Percentiles rank a stretch among this genome's conserved stretches.
These are phyloP conservation scores for Hemibagrus guttatus DNA, from an alignment of 2,797 vertebrate species.

Conservation along the genomic window DNA sequence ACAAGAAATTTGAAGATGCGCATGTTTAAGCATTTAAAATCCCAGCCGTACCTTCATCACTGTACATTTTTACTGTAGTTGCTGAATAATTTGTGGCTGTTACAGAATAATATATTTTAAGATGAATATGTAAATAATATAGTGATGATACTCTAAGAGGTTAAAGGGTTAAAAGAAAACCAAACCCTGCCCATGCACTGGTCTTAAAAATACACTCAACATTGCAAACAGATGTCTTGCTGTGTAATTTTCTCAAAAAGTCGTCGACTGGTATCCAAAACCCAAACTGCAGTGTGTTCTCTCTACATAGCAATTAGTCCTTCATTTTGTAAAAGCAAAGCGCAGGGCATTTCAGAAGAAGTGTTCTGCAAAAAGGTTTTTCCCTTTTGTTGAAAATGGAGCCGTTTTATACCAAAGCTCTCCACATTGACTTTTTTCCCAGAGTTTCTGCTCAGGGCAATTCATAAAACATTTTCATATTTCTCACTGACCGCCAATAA, in stretches of 20 bases:
- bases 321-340: slow-evolving; percentile 73
- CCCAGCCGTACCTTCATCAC: neutral
- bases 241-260: slow-evolving; percentile 78
- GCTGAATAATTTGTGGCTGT: neutral
- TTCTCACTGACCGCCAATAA: neutral
- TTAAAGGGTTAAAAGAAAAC: slow-evolving; percentile 44
- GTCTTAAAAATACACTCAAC: slow-evolving; percentile 78
- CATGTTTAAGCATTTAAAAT: neutral
- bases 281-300: slow-evolving; percentile 72
- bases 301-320: slow-evolving; percentile 78
- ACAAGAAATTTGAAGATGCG: neutral
- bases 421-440: slow-evolving; percentile 12
- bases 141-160: neutral
- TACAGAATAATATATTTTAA: neutral
- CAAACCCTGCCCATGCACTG: slow-evolving; percentile 61
- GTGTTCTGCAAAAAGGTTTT: slow-evolving; percentile 27
- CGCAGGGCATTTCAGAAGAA: slow-evolving; percentile 60
- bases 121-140: neutral
- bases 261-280: slow-evolving; percentile 69
- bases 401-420: slow-evolving; percentile 1
- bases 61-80: neutral
- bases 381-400: slow-evolving; percentile 17
- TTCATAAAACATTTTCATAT: slow-evolving; percentile 12
- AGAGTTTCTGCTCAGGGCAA: slow-evolving; percentile 32
- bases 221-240: slow-evolving; percentile 79